Evolutionary conservation across 2,113 vertebrate species (phyloP).

Genomic region (Xiphorhynchus elegans): DNA sequence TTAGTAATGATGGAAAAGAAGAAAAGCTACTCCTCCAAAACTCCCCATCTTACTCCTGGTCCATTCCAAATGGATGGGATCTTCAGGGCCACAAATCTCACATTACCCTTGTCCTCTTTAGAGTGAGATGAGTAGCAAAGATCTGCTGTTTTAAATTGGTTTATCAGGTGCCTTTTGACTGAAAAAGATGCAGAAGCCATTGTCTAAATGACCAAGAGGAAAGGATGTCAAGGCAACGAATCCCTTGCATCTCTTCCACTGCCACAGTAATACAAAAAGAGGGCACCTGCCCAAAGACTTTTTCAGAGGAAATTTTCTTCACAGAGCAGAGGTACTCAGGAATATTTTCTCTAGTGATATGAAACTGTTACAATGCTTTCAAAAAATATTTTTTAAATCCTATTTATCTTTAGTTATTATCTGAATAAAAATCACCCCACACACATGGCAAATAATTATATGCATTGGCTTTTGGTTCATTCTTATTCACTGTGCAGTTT

Average conservation of each 20-base stretch:
- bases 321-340: neutral
- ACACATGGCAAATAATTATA: neutral
- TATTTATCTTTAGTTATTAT: neutral
- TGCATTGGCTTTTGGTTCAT: neutral
- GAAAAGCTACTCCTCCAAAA: neutral
- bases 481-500: neutral
- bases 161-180: neutral
- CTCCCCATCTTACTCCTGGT: neutral
- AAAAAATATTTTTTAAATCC: accelerated
- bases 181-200: neutral
- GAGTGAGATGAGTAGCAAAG: neutral
- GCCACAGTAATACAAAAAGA: neutral
- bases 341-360: neutral
- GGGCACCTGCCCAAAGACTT: neutral
- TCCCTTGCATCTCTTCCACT: neutral
- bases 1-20: neutral
- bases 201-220: neutral
- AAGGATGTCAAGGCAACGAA: neutral
- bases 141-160: neutral
- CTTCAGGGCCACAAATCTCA: neutral
- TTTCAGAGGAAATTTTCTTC: neutral
- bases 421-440: neutral
- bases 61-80: neutral
- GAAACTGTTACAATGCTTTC: neutral
- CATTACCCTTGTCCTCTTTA: neutral